Evolutionary conservation across 2,888 invertebrate genomes (phyloP), one percentile per base, ranked within the genome.

Genomic region (Tenthredo notha): DNA sequence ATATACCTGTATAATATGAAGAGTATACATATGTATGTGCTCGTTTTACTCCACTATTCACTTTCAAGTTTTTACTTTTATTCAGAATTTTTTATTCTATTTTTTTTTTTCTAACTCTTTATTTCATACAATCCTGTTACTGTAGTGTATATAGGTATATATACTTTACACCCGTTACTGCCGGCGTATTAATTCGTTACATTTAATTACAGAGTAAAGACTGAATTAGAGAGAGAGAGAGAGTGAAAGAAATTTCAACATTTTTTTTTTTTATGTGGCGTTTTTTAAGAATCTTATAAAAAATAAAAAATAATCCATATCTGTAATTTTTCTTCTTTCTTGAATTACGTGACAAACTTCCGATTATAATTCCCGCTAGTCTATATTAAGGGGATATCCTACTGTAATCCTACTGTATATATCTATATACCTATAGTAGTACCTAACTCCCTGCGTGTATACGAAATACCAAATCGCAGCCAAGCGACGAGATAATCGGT

Each of bases 401-500:
- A n/a, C n/a, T n/a, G n/a, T n/a, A n/a, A n/a, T n/a, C n/a, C n/a
- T n/a, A n/a, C n/a, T n/a, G n/a, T n/a, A n/a, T n/a, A 33, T 67
- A 74, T 4, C 10, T 43, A 74, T 21, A 74, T 43, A 74, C 0
- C 9, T 40, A 25, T 74, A 43, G 43, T 74, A n/a, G 54, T 18
- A 9, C n/a, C 54, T n/a, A 54, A 54, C 54, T n/a, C 29, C 29
- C 65, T 33, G 70, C 70, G 70, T 12, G 61, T 29, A 29, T 61
- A 25, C 25, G 61, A 29, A 25, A 61, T 61, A 61, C 61, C 25
- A 12, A 29, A 61, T 61, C 61, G 61, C 12, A 12, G 61, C 37
- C 37, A 70, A 70, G 70, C 70, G 70, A 70, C 70, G 70, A 70
- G 70, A 70, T 70, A 70, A 70, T 70, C 70, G 70, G 70, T 70